Evolutionary conservation across 2,113 vertebrate genomes (phyloP).

Genomic region (Cololabis saira): DNA sequence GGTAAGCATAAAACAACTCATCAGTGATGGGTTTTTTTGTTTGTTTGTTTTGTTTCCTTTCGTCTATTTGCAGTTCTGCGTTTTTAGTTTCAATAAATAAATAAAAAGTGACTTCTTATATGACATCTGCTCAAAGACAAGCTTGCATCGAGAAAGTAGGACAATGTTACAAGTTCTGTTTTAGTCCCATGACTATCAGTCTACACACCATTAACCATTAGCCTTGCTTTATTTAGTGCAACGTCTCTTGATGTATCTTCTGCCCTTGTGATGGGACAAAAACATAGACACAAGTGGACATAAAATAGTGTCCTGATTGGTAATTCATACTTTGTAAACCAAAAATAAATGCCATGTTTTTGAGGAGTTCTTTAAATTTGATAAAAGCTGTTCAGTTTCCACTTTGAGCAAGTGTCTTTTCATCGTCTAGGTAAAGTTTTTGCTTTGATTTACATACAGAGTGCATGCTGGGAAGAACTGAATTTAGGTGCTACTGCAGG

Average conservation of each 20-base stretch:
- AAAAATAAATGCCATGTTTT: neutral
- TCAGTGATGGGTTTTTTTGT: neutral
- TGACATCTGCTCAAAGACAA: neutral
- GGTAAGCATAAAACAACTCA: conserved; percentile 79
- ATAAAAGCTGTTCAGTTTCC: neutral
- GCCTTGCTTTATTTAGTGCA: no score
- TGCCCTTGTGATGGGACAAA: no score
- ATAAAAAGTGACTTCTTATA: no score
- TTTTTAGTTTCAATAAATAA: no score
- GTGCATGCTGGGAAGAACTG: conserved; percentile 33
- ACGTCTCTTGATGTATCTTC: no score
- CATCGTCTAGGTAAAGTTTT: conserved; percentile 12
- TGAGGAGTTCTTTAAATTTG: neutral
- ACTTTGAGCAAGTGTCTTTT: neutral
- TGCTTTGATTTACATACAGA: conserved; percentile 19
- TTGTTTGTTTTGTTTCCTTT: conserved; percentile 13
- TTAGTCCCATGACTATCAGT: no score
- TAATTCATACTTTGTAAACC: neutral
- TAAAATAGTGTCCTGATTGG: no score
- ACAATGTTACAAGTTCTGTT: no score
- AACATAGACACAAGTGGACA: no score
- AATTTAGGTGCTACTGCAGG: conserved; percentile 42
- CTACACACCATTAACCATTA: no score
- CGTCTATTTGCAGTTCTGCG: neutral
- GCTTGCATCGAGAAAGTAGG: neutral